Base-by-base conservation (phyloP, 2,797 vertebrate genomes). In the Tenualosa thibaudeaui region DNA sequence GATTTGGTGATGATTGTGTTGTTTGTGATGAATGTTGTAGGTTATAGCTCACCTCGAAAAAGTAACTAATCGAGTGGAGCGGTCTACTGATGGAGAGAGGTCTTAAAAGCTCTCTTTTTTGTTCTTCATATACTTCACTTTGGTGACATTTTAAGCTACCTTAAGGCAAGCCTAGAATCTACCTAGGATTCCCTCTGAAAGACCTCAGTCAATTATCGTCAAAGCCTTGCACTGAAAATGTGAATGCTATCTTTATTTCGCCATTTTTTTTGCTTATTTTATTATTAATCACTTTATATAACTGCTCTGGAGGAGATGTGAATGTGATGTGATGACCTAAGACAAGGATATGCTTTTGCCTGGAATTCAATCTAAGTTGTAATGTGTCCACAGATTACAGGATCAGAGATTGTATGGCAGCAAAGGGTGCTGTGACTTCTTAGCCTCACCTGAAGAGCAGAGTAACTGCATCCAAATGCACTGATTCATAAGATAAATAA, bases 221-320 rank as follows among this genome's bases (percentile, higher is more conserved):
- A 78, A 22, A 46, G 37, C 37, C 17, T 46, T 13, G 24, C 15
- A 19, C 31, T 75, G 31, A 75, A 75, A 37, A 75, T 15, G 26
- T 17, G 37, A 40, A 75, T 40, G 31, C 68, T 75, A 5, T 75
- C 15, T 40, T 75, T 19, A 40, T 75, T 13, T 12, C 31, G 12
- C 62, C 51, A 68, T 68, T 37, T 31, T 60, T 62, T 62, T 8
- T 62, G 71, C 71, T 46, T 78, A 78, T 43, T 78, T 78, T 46
- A 85, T 85, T 85, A 83, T 85, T 87, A 85, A 87, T 81, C 49
- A 85, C 12, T 56, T 85, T 85, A 82, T 75, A 31, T 71, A 85
- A 85, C 71, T 26, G 82, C 68, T 56, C 58, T 51, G 37, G 82
- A 71, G 71, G 51, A 58, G 43, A 26, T 22, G 50, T 75, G 81